These are phyloP conservation scores for Nannospalax galili DNA, from an alignment of 2,113 vertebrate species.

Conservation along the genomic window DNA sequence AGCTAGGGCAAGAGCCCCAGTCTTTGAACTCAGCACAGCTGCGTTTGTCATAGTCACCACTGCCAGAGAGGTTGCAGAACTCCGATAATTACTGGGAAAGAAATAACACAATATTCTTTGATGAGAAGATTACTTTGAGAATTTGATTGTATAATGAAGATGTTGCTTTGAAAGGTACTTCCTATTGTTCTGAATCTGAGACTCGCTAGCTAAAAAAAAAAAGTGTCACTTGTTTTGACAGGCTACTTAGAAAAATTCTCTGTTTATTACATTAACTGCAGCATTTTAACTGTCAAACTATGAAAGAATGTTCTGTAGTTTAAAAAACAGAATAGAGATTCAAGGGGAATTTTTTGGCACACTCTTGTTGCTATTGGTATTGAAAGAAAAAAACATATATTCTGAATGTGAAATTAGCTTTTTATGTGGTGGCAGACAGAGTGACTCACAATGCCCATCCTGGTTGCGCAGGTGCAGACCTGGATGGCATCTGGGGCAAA, in stretches of 20 bases:
- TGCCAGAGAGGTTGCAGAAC: constrained; percentile 84
- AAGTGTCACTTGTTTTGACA: constrained; percentile 92
- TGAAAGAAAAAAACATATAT: constrained; percentile 83
- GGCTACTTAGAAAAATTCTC: constrained; percentile 88
- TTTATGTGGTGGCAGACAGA: constrained; percentile 83
- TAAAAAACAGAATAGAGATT: constrained; percentile 89
- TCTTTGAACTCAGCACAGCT: constrained; percentile 83
- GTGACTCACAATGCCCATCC: constrained; percentile 78
- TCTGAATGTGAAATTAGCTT: constrained; percentile 87
- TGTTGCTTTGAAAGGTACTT: constrained; percentile 91
- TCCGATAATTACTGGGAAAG: constrained; percentile 86
- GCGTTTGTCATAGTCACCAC: constrained; percentile 82
- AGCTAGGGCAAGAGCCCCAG: constrained; percentile 72
- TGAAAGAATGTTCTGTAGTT: constrained; percentile 90
- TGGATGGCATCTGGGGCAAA: constrained; percentile 75
- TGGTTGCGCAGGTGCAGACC: constrained; percentile 83
- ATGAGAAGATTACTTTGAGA: constrained; percentile 90
- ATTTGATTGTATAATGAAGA: constrained; percentile 91
- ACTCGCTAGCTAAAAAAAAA: constrained; percentile 87
- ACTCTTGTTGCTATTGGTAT: constrained; percentile 87
- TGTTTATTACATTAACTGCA: constrained; percentile 91
- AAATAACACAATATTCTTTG: constrained; percentile 90
- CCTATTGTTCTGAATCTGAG: constrained; percentile 89
- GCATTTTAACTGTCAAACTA: constrained; percentile 91
- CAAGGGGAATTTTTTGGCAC: constrained; percentile 86